Conservation (phyloP, 2,113 vertebrate genomes). For the Mus pahari region DNA sequence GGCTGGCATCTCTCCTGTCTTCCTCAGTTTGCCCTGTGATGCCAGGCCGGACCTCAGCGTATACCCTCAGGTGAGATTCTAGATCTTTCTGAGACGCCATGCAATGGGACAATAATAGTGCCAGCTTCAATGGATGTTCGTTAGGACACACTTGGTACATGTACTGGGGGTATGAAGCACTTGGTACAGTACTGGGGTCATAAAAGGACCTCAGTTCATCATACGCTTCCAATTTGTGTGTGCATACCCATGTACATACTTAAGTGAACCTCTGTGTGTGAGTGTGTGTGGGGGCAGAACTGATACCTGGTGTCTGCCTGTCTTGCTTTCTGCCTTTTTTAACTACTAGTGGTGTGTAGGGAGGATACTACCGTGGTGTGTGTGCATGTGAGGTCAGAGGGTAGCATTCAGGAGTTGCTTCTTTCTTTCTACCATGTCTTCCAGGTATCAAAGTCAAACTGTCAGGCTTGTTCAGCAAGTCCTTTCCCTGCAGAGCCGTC, state of each 20-base stretch:
- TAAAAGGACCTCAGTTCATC: not conserved
- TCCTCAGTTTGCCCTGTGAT: no score
- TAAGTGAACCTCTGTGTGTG: not conserved
- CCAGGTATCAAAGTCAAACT: not conserved
- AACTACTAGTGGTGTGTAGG: no score
- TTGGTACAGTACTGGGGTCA: not conserved
- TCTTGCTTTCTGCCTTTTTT: not conserved
- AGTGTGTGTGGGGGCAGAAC: not conserved
- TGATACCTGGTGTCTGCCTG: not conserved
- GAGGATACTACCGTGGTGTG: not conserved
- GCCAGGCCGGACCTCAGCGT: no score
- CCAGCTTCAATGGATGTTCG: not conserved
- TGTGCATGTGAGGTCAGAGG: not conserved
- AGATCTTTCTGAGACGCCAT: not conserved
- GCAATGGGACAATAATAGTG: not conserved
- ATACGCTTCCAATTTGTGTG: not conserved
- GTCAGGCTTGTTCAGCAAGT: not conserved
- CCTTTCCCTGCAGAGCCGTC: not conserved
- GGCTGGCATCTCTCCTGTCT: no score
- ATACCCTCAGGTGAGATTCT: not conserved
- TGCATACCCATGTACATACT: no score
- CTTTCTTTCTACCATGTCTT: not conserved
- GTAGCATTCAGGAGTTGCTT: no score
- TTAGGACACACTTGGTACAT: not conserved
- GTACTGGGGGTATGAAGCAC: no score